phyloP scores from a whole-genome alignment of 1,140 invertebrate species.

The Atta texana region DNA sequence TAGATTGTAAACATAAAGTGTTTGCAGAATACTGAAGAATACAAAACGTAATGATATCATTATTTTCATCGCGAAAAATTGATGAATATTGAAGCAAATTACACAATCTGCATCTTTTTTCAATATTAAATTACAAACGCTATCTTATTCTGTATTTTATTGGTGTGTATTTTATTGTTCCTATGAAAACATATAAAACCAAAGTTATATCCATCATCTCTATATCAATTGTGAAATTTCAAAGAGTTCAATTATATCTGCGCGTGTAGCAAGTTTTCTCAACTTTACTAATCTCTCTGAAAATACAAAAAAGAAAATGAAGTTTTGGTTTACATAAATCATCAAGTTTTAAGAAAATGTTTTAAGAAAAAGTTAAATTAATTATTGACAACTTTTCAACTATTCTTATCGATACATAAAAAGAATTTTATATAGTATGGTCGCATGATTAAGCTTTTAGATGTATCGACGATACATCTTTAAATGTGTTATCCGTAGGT shows the following conservation, averaged over 20 bases:
- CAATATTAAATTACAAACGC: neutral
- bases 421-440: slow-evolving; percentile 15
- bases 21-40: slow-evolving; percentile 22
- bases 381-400: neutral
- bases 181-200: neutral
- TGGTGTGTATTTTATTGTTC: neutral
- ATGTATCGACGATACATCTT: neutral
- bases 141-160: slow-evolving; percentile 9
- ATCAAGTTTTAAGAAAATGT: neutral
- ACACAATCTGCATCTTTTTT: neutral
- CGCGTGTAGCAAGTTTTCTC: neutral
- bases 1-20: slow-evolving; percentile 47
- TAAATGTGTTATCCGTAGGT: neutral
- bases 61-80: slow-evolving; percentile 31
- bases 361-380: neutral
- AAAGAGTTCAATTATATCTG: neutral
- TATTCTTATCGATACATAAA: neutral
- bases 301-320: neutral
- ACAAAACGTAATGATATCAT: neutral
- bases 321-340: slow-evolving; percentile 8
- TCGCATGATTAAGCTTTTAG: slow-evolving; percentile 9
- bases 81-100: neutral
- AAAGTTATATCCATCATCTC: neutral
- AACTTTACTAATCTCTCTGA: neutral
- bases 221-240: neutral